phyloP scores from a whole-genome alignment of 1,140 invertebrate species.

The Nephila pilipes region DNA sequence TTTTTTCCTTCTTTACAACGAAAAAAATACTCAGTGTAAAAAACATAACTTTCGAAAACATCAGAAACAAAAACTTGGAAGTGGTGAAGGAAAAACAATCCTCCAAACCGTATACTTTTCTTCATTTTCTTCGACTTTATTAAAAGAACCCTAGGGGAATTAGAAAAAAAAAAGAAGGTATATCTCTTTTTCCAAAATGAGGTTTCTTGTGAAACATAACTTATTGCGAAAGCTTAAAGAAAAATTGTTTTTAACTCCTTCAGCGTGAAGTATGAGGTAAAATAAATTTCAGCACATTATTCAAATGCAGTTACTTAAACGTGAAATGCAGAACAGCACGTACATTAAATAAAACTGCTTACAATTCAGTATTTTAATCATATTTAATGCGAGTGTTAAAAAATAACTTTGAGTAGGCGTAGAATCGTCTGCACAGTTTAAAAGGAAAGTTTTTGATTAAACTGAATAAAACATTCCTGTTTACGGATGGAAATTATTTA shows the following conservation, averaged over 20 bases:
- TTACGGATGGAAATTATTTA: no score
- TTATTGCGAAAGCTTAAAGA: background rate
- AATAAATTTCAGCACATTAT: no score
- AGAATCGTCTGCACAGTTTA: no score
- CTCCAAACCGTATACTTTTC: background rate
- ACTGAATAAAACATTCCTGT: no score
- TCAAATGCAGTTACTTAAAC: no score
- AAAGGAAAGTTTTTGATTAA: no score
- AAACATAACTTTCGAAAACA: background rate
- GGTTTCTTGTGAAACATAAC: background rate
- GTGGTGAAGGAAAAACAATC: background rate
- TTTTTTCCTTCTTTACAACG: background rate
- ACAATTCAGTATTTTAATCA: no score
- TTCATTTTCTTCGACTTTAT: conserved; percentile 1
- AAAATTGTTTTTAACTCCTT: background rate
- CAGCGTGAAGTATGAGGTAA: no score
- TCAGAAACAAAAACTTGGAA: background rate
- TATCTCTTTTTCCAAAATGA: background rate
- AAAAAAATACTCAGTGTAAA: background rate
- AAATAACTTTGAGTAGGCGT: no score
- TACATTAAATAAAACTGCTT: no score
- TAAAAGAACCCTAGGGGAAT: background rate
- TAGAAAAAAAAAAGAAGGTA: background rate
- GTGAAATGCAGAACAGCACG: no score
- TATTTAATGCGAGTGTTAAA: no score